A percentile compares a stretch with the other conserved stretches of the same genome.
Evolutionary conservation across 2,797 vertebrate genomes (phyloP).

Genomic region (Esox masquinongy): DNA sequence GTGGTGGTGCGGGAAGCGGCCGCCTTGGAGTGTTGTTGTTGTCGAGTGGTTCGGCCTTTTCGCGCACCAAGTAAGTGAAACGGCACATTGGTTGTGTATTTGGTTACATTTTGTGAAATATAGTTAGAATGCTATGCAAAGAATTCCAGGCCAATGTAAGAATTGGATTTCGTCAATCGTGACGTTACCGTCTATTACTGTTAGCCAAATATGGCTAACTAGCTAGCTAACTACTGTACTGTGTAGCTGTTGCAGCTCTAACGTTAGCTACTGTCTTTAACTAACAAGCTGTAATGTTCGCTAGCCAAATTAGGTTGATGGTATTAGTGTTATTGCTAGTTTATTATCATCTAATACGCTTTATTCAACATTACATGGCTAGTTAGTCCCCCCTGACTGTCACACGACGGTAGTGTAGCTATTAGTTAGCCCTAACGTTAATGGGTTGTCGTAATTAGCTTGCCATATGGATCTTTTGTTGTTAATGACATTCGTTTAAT

Average conservation of each 20-base stretch:
- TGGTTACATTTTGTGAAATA: background rate
- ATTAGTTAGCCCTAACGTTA: background rate
- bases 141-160: background rate
- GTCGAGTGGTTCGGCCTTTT: constrained; percentile 52
- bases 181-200: background rate
- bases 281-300: background rate
- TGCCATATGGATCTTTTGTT: constrained; percentile 1
- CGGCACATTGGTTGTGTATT: background rate
- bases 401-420: background rate
- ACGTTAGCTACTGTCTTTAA: background rate
- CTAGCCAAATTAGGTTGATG: too few species aligned
- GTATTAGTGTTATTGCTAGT: too few species aligned
- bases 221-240: background rate
- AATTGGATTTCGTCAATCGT: background rate
- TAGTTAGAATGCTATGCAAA: background rate
- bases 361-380: background rate
- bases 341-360: background rate
- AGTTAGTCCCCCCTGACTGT: background rate
- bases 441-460: background rate
- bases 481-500: background rate
- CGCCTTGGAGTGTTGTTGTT: constrained; percentile 43
- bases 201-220: background rate
- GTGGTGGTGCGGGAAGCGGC: constrained; percentile 42
- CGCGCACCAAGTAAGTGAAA: constrained; percentile 64
- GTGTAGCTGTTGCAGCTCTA: background rate